phyloP scores from a whole-genome alignment of 2,888 invertebrate genomes.

The Ferrisia virgata region DNA sequence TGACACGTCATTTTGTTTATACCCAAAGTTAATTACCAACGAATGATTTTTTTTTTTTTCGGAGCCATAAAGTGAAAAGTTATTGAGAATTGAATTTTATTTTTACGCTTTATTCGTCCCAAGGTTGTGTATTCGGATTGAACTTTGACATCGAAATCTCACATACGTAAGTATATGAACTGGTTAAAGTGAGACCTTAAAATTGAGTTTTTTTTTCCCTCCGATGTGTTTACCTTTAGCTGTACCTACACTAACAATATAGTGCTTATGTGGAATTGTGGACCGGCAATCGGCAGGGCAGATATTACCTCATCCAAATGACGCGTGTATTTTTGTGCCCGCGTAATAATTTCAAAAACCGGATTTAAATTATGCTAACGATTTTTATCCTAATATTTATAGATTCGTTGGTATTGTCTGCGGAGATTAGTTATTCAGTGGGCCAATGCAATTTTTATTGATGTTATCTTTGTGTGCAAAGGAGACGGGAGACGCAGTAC shows the following conservation, averaged over 20 bases:
- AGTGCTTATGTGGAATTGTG: not conserved
- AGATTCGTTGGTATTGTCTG: not conserved
- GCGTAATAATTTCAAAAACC: not conserved
- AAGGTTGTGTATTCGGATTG: not conserved
- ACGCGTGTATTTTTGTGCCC: not conserved
- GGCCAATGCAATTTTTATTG: not conserved
- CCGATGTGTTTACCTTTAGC: not conserved
- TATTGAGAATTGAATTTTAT: not conserved
- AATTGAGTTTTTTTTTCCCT: not conserved
- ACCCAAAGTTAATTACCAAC: not conserved
- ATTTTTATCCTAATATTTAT: not conserved
- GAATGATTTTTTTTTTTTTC: not conserved
- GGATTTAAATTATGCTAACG: slow-evolving; percentile 19
- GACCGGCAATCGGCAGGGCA: no score
- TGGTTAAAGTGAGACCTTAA: not conserved
- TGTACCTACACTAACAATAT: no score
- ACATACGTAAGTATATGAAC: no score
- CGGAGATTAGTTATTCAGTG: not conserved
- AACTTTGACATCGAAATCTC: not conserved
- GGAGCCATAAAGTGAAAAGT: not conserved
- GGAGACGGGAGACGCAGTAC: not conserved
- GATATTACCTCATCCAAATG: not conserved
- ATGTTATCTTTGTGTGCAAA: not conserved
- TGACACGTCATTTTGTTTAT: not conserved
- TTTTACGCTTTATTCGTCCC: not conserved